Percentiles rank a stretch among this genome's conserved stretches.
Conservation (phyloP, 2,113 vertebrate species). For the Oryzias curvinotus region DNA sequence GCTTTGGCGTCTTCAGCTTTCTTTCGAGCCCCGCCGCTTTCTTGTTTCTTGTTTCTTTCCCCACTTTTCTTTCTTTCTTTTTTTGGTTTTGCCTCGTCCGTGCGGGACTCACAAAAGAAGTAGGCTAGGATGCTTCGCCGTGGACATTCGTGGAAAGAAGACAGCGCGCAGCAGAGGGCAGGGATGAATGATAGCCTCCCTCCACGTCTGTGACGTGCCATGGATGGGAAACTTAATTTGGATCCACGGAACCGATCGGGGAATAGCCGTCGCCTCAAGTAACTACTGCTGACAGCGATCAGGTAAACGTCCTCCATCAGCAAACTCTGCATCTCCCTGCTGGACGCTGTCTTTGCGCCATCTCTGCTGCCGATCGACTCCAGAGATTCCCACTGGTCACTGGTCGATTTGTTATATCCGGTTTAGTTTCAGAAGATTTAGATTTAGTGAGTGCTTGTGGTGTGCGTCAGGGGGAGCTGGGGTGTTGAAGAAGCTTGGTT, state of each 20-base stretch:
- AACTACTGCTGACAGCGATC: constrained; percentile 82
- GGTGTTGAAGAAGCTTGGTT: no score
- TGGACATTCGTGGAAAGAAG: constrained; percentile 70
- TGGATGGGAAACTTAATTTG: constrained; percentile 83
- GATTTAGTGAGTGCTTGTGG: no score
- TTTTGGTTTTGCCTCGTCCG: constrained; percentile 22
- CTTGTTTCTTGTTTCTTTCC: constrained; percentile 17
- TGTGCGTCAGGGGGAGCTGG: no score
- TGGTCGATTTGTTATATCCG: no score
- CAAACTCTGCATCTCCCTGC: constrained; percentile 6
- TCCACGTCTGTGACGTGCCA: constrained; percentile 76
- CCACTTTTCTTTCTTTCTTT: constrained; percentile 12
- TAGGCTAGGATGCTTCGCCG: constrained; percentile 53
- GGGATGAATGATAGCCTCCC: constrained; percentile 73
- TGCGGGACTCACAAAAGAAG: constrained; percentile 54
- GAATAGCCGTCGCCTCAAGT: constrained; percentile 75
- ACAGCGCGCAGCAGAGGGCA: constrained; percentile 55
- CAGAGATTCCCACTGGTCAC: no score
- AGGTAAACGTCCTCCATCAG: constrained; percentile 63
- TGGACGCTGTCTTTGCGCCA: no score
- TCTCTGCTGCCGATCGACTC: no score
- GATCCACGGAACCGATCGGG: constrained; percentile 75
- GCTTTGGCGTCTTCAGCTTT: constrained; percentile 43
- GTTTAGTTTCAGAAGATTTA: no score
- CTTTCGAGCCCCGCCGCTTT: background rate